Evolutionary conservation across 2,888 invertebrate genomes (phyloP), one percentile per base, ranked within the genome.

Genomic region (Herminia tarsipennalis): DNA sequence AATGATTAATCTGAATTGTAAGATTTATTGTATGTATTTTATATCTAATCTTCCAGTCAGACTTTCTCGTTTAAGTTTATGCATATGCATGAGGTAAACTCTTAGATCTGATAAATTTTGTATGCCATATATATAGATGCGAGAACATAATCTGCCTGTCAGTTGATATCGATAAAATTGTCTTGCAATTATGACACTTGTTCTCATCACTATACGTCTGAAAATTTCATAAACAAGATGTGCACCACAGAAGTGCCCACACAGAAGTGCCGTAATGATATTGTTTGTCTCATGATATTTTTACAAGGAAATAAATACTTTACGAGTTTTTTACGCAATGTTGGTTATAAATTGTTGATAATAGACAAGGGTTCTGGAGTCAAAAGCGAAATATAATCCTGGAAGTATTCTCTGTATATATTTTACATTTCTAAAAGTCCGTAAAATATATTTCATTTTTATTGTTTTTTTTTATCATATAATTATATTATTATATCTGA

Each of bases 251-350:
- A 66, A 62, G 43, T 49, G 33, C 49, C 43, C n/a, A n/a, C 60
- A 33, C 60, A 62, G 64, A 66, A 62, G 43, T 49, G 33, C 49
- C 43, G 59, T 73, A 70, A 70, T 70, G 65, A 62, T 69, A 73
- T 74, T 78, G 76, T 74, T 72, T 56, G 64, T 66, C 67, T 68
- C 68, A 73, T 66, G 64, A 73, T 72, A 45, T 73, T 77, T 77
- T 77, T 78, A 77, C 63, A 66, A 55, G 61, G 64, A 69, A 76
- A 77, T 79, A 76, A 78, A 79, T 78, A 73, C 66, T 79, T 79
- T 78, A 79, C 73, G 77, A 74, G 45, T 63, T 62, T 58, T 63
- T 65, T 61, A 56, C 53, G 53, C 53, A 51, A 57, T 55, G 55
- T 48, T 46, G 51, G 60, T 57, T 60, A 63, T 57, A 69, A 72